These are phyloP conservation scores for Chrysopa pallens DNA, from an alignment of 1,140 invertebrate species.

Conservation along the genomic window DNA sequence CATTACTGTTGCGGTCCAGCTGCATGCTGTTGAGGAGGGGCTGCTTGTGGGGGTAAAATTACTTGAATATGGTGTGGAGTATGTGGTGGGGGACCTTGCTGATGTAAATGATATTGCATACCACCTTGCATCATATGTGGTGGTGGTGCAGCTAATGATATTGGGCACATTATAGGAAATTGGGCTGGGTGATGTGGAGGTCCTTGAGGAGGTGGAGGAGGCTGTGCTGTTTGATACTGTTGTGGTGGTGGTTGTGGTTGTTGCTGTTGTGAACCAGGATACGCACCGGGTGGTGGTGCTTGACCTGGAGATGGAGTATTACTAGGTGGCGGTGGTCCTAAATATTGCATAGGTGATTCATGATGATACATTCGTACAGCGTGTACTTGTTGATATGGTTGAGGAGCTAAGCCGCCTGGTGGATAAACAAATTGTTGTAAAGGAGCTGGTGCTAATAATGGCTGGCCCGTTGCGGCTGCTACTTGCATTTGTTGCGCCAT, in stretches of 20 bases:
- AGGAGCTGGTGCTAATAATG: slow-evolving; percentile 53
- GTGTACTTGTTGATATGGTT: slow-evolving; percentile 39
- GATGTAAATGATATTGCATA: slow-evolving; percentile 26
- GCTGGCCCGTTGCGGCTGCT: slow-evolving; percentile 58
- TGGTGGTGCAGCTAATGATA: slow-evolving; percentile 28
- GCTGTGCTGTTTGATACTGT: slow-evolving; percentile 22
- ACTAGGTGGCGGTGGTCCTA: slow-evolving; percentile 38
- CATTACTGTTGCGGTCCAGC: background rate
- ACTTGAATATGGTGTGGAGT: slow-evolving; percentile 30
- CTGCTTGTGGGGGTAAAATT: slow-evolving; percentile 27
- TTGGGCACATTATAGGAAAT: slow-evolving; percentile 37
- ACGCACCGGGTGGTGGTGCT: slow-evolving; percentile 23
- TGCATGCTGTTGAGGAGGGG: slow-evolving; percentile 8
- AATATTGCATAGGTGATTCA: slow-evolving; percentile 38
- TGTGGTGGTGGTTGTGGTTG: slow-evolving; percentile 29
- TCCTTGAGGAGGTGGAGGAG: slow-evolving; percentile 29
- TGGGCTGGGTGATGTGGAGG: slow-evolving; percentile 18
- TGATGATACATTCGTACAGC: slow-evolving; percentile 40
- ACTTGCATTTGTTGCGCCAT: slow-evolving; percentile 54
- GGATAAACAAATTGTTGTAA: slow-evolving; percentile 36
- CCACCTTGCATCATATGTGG: slow-evolving; percentile 29
- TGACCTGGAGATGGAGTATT: slow-evolving; percentile 43
- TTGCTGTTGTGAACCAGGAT: slow-evolving; percentile 35
- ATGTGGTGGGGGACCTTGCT: slow-evolving; percentile 28
- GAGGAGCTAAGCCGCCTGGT: slow-evolving; percentile 25